Evolutionary conservation across 2,113 vertebrate species (phyloP), one percentile per base, ranked within the genome.

Genomic region (Benitochromis conjunctus): DNA sequence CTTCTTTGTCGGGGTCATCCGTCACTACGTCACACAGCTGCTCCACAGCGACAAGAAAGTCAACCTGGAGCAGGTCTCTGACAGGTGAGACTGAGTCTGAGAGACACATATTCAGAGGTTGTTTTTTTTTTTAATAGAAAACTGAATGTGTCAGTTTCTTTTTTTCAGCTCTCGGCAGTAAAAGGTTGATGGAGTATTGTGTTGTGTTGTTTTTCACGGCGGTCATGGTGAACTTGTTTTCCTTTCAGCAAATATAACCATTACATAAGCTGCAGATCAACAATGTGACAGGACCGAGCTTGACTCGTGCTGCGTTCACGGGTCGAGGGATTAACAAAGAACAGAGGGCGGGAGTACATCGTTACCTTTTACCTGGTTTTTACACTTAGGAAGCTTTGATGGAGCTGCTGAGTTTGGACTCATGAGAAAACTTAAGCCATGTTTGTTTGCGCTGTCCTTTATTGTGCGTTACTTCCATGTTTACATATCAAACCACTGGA

Each of bases 1-100:
- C 6, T 96, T 97, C 89, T 89, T 96, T 0, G 95, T 96, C 3
- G 97, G 97, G 3, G 92, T 97, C 86, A 90, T 97, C 51, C 96
- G 97, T n/a, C 97, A 97, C 92, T 97, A 97, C 13, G 92, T 97
- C 13, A 96, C 96, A 21, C 95, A 96, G 51, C 93, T 97, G 54
- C 82, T 97, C 19, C 96, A 97, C 85, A 96, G 94, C 5, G 96
- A 97, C 60, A 96, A 96, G 85, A 95, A 95, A 86, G 90, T 96
- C 1, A 96, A 96, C 58, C 91, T 96, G 87, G 95, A 97, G 89
- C 96, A 96, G 84, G 93, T 96, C 5, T 96, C 96, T 14, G 97
- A 97, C 95, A 97, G 96, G 97, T 97, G 88, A 87, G 82, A 14
- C 29, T 41, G 19, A 24, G 18, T 19, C 48, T 19, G 18, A 74